Base-by-base conservation (phyloP, 2,888 invertebrate species). In the Philopedon plagiatum region DNA sequence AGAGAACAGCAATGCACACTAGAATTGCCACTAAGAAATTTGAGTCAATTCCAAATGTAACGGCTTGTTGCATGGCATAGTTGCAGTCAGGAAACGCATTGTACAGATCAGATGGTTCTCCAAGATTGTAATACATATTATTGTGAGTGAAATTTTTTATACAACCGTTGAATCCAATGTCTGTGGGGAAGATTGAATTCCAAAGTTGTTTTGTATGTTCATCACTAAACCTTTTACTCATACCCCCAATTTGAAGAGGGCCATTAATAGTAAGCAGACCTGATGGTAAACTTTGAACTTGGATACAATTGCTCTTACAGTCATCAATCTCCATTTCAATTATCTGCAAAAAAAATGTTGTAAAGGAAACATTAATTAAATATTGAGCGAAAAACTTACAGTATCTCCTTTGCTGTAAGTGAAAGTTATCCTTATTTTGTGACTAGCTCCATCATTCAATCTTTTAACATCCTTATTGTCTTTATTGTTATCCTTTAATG, bases 141-240 rank as follows among this genome's bases (percentile, higher is more conserved):
- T 95, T 96, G 82, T 95, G 94, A 0, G 96, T 93, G 76, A 99
- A 90, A 85, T 98, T 97, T 77, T 93, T 91, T 76, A 99, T 91
- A 84, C 98, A 99, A 3, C 99, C 99, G 51, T 90, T 88, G 83
- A 96, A 97, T 70, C 93, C 92, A 74, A 89, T 91, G 74, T 88
- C 88, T 56, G 88, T 89, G 11, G 91, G 91, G 1, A 95, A 94
- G 5, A 88, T 86, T 79, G 91, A 87, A 21, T 89, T 86, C 94
- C 95, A 95, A 64, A 91, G 89, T 67, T 91, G 89, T 29, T 88
- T 86, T 0, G 87, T 83, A 0, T 90, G 90, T 26, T 95, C 83
- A 21, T 87, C 84, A n/a, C 87, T 85, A 56, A 94, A 86, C 80
- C 93, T 89, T 60, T 91, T 87, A 41, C 91, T 89, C 0, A 92